phyloP scores from a whole-genome alignment of 2,113 vertebrate genomes.

The Pelecanoides urinatrix region DNA sequence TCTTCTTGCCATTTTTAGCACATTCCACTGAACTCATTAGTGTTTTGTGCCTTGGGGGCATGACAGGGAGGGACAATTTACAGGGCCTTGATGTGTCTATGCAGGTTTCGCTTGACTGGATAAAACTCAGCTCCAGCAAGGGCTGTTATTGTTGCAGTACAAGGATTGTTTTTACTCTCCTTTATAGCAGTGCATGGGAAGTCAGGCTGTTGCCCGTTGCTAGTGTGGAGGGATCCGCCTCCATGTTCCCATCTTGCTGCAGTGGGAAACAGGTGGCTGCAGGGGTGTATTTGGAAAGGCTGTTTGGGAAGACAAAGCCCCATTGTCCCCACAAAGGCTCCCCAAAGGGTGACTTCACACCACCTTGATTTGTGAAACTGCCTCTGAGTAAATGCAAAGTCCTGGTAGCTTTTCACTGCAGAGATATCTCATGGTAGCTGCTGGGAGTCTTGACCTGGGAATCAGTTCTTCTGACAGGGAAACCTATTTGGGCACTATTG shows the following conservation, averaged over 20 bases:
- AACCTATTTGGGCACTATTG: background rate
- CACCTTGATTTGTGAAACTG: background rate
- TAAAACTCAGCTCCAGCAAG: background rate
- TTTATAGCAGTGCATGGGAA: background rate
- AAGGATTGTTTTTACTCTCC: background rate
- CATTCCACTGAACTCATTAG: conserved; percentile 39
- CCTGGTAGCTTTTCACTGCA: background rate
- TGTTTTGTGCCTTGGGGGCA: conserved; percentile 2
- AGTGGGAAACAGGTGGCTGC: background rate
- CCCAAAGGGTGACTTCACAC: background rate
- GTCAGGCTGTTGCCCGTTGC: background rate
- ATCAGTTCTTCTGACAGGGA: background rate
- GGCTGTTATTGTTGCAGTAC: background rate
- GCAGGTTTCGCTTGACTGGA: conserved; percentile 6
- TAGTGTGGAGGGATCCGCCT: background rate
- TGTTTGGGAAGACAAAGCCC: background rate
- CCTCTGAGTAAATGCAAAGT: background rate
- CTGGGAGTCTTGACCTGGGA: background rate
- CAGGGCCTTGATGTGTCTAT: background rate
- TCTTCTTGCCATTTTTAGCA: conserved; percentile 60
- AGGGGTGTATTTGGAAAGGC: background rate
- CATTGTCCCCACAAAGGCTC: background rate
- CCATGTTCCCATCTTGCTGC: background rate
- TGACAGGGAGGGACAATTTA: conserved; percentile 42
- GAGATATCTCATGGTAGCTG: background rate